phyloP scores from a whole-genome alignment of 2,888 invertebrate species.

The Tridacna gigas region DNA sequence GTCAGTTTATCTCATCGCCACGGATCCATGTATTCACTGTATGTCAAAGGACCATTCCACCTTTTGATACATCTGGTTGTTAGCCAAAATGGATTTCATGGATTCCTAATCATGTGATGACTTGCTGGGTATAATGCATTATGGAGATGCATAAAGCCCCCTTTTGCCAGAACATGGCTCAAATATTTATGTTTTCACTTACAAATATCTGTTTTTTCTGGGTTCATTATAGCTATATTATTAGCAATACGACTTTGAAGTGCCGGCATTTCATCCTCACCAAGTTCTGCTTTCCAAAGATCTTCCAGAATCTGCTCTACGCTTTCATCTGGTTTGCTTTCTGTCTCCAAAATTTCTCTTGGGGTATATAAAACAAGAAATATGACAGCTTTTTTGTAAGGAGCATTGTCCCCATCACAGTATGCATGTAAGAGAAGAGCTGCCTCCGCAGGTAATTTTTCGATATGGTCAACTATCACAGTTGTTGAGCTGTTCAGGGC shows the following conservation, averaged over 20 bases:
- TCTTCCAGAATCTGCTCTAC: slow-evolving; percentile 67
- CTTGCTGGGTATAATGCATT: too few species aligned
- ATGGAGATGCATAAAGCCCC: too few species aligned
- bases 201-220: slow-evolving; percentile 59
- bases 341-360: slow-evolving; percentile 30
- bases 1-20: too few species aligned
- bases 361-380: slow-evolving; percentile 70
- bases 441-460: slow-evolving; percentile 71
- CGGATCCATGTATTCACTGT: too few species aligned
- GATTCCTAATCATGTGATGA: too few species aligned
- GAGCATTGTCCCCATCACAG: slow-evolving; percentile 82
- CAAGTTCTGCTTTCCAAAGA: slow-evolving; percentile 71
- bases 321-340: slow-evolving; percentile 2
- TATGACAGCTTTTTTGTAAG: slow-evolving; percentile 77
- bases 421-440: slow-evolving; percentile 79
- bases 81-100: too few species aligned
- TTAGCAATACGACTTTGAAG: slow-evolving; percentile 77
- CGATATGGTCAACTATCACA: slow-evolving; percentile 75
- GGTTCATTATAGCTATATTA: slow-evolving; percentile 70
- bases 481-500: slow-evolving; percentile 57
- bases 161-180: too few species aligned
- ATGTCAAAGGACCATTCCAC: too few species aligned
- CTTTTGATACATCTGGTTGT: too few species aligned
- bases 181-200: neutral
- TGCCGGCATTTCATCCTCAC: slow-evolving; percentile 75